phyloP scores from a whole-genome alignment of 2,888 invertebrate genomes.

The Nymphalis urticae region DNA sequence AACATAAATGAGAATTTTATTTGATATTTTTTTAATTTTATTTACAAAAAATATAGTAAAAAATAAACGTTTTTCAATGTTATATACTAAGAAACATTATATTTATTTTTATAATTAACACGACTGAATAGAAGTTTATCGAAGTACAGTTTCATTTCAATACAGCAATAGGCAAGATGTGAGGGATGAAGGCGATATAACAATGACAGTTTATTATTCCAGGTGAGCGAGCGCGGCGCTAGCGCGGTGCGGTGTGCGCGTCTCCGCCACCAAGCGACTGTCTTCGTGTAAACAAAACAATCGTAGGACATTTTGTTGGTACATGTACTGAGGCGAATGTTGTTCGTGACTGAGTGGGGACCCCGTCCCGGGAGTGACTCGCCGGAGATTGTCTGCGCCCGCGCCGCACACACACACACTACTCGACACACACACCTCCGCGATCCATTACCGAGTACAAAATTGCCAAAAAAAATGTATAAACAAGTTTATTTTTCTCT shows the following conservation, averaged over 20 bases:
- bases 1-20: too few relatives aligned
- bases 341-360: slow-evolving; percentile 66
- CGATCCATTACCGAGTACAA: slow-evolving; percentile 77
- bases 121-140: too few relatives aligned
- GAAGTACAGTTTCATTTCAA: too few relatives aligned
- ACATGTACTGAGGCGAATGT: slow-evolving; percentile 75
- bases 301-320: slow-evolving; percentile 79
- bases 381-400: slow-evolving; percentile 21
- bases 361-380: slow-evolving; percentile 44
- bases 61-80: too few relatives aligned
- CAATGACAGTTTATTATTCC: slow-evolving; percentile 41
- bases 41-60: too few relatives aligned
- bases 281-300: slow-evolving; percentile 56
- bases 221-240: slow-evolving; percentile 66
- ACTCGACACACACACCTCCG: slow-evolving; percentile 35
- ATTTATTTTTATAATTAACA: too few relatives aligned
- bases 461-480: slow-evolving; percentile 76
- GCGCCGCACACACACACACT: slow-evolving; percentile 26
- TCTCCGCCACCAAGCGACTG: slow-evolving; percentile 49
- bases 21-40: too few relatives aligned
- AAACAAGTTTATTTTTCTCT: slow-evolving; percentile 51
- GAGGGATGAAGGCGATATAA: too few relatives aligned
- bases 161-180: too few relatives aligned
- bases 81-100: too few relatives aligned
- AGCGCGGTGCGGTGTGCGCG: slow-evolving; percentile 44